Percentiles rank a stretch among this genome's conserved stretches.
Conservation (phyloP, 2,888 invertebrate genomes). For the Watsonalla binaria region DNA sequence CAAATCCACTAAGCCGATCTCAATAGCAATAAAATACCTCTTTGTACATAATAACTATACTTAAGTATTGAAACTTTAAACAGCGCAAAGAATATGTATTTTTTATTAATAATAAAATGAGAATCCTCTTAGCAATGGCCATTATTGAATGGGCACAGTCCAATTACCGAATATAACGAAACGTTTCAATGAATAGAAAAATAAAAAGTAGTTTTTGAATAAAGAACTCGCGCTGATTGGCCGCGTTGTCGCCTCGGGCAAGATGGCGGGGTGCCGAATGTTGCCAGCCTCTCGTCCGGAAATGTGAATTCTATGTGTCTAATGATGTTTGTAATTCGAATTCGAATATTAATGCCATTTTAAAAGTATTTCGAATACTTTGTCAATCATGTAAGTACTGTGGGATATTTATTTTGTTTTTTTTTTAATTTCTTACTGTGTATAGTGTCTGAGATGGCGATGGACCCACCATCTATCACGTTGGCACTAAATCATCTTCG, state of each 20-base stretch:
- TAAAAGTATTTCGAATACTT: neutral
- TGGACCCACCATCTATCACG: too few species aligned
- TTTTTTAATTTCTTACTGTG: too few species aligned
- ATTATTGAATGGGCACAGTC: constrained; percentile 26
- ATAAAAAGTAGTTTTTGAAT: constrained; percentile 58
- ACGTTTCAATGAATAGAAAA: constrained; percentile 46
- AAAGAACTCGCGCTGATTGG: constrained; percentile 65
- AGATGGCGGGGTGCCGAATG: constrained; percentile 70
- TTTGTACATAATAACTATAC: neutral
- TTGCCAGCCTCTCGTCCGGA: constrained; percentile 62
- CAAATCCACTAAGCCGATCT: neutral
- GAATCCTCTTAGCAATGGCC: neutral
- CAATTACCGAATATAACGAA: constrained; percentile 54
- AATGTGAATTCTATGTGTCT: constrained; percentile 66
- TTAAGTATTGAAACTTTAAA: neutral
- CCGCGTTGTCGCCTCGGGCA: constrained; percentile 65
- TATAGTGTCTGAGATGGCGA: too few species aligned
- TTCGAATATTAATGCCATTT: constrained; percentile 11
- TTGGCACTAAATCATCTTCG: too few species aligned
- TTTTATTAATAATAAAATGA: neutral
- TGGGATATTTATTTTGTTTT: too few species aligned
- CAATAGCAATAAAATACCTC: neutral
- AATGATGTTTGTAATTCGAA: constrained; percentile 52
- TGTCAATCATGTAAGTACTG: too few species aligned
- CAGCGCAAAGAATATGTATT: neutral